These are phyloP conservation scores for Oligia latruncula DNA, from an alignment of 2,888 invertebrate genomes.

Conservation along the genomic window DNA sequence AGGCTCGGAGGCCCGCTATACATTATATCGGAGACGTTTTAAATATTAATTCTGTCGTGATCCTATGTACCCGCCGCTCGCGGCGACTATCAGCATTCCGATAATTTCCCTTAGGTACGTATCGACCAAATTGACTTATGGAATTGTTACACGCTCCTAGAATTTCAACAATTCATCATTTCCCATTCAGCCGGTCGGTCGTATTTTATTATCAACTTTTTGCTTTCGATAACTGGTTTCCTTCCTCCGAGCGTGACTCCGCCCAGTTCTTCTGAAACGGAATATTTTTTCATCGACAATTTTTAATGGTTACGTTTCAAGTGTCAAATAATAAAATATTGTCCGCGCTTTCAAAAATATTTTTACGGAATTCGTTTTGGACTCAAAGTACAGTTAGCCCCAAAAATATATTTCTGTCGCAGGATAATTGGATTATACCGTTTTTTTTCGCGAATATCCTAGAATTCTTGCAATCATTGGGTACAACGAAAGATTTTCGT, in stretches of 20 bases:
- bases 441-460: neutral
- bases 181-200: slow-evolving; percentile 60
- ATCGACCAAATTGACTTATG: slow-evolving; percentile 79
- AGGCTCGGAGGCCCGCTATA: slow-evolving; percentile 14
- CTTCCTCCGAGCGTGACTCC: slow-evolving; percentile 53
- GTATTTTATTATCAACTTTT: slow-evolving; percentile 68
- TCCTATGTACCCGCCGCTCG: slow-evolving; percentile 54
- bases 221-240: slow-evolving; percentile 65
- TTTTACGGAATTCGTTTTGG: slow-evolving; percentile 49
- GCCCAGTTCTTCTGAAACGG: slow-evolving; percentile 56
- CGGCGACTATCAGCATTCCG: slow-evolving; percentile 70
- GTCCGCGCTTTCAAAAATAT: slow-evolving; percentile 55
- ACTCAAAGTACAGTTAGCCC: slow-evolving; percentile 23
- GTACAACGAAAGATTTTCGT: neutral
- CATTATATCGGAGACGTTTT: slow-evolving; percentile 67
- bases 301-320: slow-evolving; percentile 66
- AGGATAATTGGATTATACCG: neutral
- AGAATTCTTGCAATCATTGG: neutral
- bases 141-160: slow-evolving; percentile 75
- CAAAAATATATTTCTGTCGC: neutral
- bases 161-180: slow-evolving; percentile 81
- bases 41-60: slow-evolving; percentile 61
- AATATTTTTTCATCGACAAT: slow-evolving; percentile 61
- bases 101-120: slow-evolving; percentile 84
- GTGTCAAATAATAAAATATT: slow-evolving; percentile 67